Percentiles rank a stretch among this genome's conserved stretches.
These are phyloP conservation scores for Agelastica alni DNA, from an alignment of 2,888 invertebrate genomes.

Conservation along the genomic window DNA sequence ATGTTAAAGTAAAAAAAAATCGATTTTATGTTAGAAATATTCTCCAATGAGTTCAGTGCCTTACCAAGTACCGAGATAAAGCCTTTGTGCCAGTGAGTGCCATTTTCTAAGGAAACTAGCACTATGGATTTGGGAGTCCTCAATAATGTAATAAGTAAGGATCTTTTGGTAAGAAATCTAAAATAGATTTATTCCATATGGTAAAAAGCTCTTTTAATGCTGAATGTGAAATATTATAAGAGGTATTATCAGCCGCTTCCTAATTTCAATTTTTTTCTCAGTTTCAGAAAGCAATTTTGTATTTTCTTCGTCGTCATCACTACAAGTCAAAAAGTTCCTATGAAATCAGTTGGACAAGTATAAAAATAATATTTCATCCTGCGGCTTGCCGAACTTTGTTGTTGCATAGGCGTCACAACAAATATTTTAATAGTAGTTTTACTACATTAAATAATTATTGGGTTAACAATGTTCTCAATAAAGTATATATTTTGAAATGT, in stretches of 20 bases:
- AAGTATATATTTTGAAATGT: too few relatives aligned
- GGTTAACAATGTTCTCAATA: too few relatives aligned
- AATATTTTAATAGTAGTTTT: too few relatives aligned
- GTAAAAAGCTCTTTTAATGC: conserved; percentile 10
- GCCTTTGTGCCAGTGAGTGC: conserved; percentile 16
- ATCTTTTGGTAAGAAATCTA: conserved; percentile 24
- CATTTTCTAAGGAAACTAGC: conserved; percentile 12
- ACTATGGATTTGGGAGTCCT: conserved; percentile 13
- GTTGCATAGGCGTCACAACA: too few relatives aligned
- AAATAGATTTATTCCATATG: conserved; percentile 11
- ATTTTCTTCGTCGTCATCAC: conserved; percentile 3
- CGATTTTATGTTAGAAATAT: conserved; percentile 9
- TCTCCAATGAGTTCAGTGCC: conserved; percentile 11
- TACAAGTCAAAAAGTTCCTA: too few relatives aligned
- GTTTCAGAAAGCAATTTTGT: conserved; percentile 10
- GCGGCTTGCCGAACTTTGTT: too few relatives aligned
- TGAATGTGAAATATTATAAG: conserved; percentile 8
- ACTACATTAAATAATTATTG: too few relatives aligned
- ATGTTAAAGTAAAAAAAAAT: conserved; percentile 33
- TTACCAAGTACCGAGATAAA: conserved; percentile 16
- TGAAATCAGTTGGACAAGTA: too few relatives aligned
- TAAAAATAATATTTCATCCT: too few relatives aligned
- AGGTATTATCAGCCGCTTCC: conserved; percentile 3
- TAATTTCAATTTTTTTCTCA: conserved; percentile 11
- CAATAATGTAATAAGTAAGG: conserved; percentile 24